phyloP scores from a whole-genome alignment of 2,113 vertebrate species.

The Pithys albifrons region DNA sequence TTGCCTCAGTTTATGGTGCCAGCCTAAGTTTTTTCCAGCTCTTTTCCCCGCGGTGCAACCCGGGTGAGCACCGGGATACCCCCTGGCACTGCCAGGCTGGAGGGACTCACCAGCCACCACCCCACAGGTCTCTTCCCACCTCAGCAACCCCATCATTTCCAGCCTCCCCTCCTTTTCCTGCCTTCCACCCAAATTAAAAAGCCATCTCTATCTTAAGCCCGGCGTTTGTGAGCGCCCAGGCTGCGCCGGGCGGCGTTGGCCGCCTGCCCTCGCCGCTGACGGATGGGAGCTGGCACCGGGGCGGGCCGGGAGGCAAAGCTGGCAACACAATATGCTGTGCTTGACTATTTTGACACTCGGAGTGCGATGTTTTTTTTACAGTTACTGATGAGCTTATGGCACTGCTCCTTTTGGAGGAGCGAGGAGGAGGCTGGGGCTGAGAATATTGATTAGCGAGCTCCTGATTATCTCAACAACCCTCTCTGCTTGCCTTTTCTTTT shows the following conservation, averaged over 20 bases:
- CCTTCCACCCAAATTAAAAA: slow-evolving; percentile 81
- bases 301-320: slow-evolving; percentile 67
- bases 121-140: slow-evolving; percentile 56
- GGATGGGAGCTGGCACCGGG: slow-evolving; percentile 78
- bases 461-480: slow-evolving; percentile 84
- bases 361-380: slow-evolving; percentile 81
- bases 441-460: slow-evolving; percentile 89
- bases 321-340: slow-evolving; percentile 79
- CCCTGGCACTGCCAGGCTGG: rapidly evolving
- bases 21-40: neutral
- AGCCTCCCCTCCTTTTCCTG: neutral
- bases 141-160: slow-evolving; percentile 55
- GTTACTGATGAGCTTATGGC: slow-evolving; percentile 81
- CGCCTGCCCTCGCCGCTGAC: slow-evolving; percentile 76
- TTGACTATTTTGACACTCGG: slow-evolving; percentile 79
- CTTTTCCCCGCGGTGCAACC: neutral
- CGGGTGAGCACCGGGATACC: neutral
- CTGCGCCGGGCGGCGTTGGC: slow-evolving; percentile 77
- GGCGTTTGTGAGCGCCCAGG: slow-evolving; percentile 81
- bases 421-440: slow-evolving; percentile 66
- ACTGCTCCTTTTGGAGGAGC: slow-evolving; percentile 76
- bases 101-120: slow-evolving; percentile 57
- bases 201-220: slow-evolving; percentile 79
- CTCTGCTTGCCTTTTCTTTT: slow-evolving; percentile 72
- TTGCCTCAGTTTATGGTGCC: neutral